These are phyloP conservation scores for Eumerus sabulonum DNA, from an alignment of 2,888 invertebrate species.

Conservation along the genomic window DNA sequence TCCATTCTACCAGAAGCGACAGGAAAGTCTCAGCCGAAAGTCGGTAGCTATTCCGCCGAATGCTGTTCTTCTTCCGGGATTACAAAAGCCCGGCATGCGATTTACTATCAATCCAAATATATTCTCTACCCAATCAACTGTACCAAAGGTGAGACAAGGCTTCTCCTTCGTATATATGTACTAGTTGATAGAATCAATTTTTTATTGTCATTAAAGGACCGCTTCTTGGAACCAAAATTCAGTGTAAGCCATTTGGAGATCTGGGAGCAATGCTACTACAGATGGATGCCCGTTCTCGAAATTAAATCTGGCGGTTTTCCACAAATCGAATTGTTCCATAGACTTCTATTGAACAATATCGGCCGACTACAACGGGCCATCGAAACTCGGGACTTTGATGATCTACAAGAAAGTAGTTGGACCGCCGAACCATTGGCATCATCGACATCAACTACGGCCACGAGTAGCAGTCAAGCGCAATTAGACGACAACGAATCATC, in stretches of 20 bases:
- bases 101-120: slow-evolving; percentile 75
- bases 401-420: slow-evolving; percentile 73
- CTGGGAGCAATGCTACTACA: slow-evolving; percentile 94
- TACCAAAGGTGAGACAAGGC: slow-evolving; percentile 72
- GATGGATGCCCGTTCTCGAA: slow-evolving; percentile 92
- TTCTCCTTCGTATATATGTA: too few species aligned
- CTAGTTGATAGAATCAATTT: background rate
- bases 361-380: slow-evolving; percentile 77
- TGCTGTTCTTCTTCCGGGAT: slow-evolving; percentile 72
- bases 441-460: slow-evolving; percentile 21
- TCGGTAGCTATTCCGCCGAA: slow-evolving; percentile 75
- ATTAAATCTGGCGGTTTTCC: slow-evolving; percentile 78
- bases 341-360: slow-evolving; percentile 77
- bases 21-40: slow-evolving; percentile 72
- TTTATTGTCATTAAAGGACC: slow-evolving; percentile 69
- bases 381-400: slow-evolving; percentile 77
- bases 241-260: slow-evolving; percentile 83
- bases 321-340: slow-evolving; percentile 78
- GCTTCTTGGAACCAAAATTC: slow-evolving; percentile 80
- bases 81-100: slow-evolving; percentile 71
- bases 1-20: slow-evolving; percentile 84
- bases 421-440: slow-evolving; percentile 18
- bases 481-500: slow-evolving; percentile 63
- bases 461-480: slow-evolving; percentile 40
- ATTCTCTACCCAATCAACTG: slow-evolving; percentile 75